Evolutionary conservation across 2,888 invertebrate genomes (phyloP), one percentile per base, ranked within the genome.

Genomic region (Drosophila cracens): DNA sequence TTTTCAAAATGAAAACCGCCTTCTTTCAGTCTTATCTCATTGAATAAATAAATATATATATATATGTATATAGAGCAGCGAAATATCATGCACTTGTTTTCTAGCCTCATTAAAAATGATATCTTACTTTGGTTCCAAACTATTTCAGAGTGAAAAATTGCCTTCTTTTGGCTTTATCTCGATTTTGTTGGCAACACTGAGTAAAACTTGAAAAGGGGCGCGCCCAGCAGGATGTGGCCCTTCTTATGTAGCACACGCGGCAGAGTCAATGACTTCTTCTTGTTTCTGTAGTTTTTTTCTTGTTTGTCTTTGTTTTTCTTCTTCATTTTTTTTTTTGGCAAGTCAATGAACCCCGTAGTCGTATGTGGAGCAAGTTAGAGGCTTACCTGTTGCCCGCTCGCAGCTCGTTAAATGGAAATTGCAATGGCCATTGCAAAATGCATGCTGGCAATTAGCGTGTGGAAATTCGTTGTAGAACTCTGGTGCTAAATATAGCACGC

Each of bases 401-500:
- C 36, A 8, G 31, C 71, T 81, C 82, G 72, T 82, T 68, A 83
- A 81, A 54, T 54, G 74, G 43, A 76, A 81, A 76, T 73, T 88
- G 89, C 83, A 85, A 61, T 70, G 77, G 78, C 86, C 70, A 64
- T 74, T 88, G 79, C 89, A 70, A 87, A 77, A 77, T 82, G 80
- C 80, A 74, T 56, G 70, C 38, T 36, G 65, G 76, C 73, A 83
- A 87, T 89, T 87, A 81, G 77, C 77, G 83, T 76, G 81, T 67
- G 79, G 73, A 74, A 83, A 76, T 67, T 69, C 56, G 63, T 69
- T n/a, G 89, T 70, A 81, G 79, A 82, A 79, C 76, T 61, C 46
- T 66, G 84, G 73, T 76, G 82, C 87, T 83, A 89, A 89, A 84
- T 79, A 86, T 89, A 83, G 84, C 84, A 83, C 84, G 73, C 72